Evolutionary conservation across 2,113 vertebrate species (phyloP), one percentile per base, ranked within the genome.

Genomic region (Carassius gibelio): DNA sequence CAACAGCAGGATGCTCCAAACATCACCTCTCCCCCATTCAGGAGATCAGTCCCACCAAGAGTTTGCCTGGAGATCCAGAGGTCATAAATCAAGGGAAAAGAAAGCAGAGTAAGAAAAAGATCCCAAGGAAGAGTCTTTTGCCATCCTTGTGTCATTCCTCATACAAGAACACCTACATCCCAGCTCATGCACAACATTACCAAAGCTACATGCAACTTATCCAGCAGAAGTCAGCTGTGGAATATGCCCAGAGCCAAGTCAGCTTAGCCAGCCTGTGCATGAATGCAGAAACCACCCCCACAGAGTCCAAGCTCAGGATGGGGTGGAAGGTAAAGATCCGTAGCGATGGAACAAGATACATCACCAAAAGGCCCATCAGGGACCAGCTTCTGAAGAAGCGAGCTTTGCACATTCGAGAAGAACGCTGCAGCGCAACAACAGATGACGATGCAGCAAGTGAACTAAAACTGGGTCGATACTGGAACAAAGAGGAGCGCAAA

Each of bases 171-270:
- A 96, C 97, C 1, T 97, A 98, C 90, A 99, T 99, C 90, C 98
- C 98, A 0, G 97, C 96, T 8, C 98, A 99, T 0, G 98, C 98
- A 0, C 97, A 96, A 90, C 98, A 98, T 94, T 99, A 99, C 86
- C 97, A 97, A 94, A 99, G 98, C 93, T 99, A 99, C 94, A 99
- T 99, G 98, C 98, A 99, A 90, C 95, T 99, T 84, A 96, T 99
- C 91, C 98, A 99, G 88, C 98, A 99, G 93, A 98, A 96, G n/a
- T 98, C 97, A 0, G 97, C 98, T 0, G 98, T 99, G 82, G 98
- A 99, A 88, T 99, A 98, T 0, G 97, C 95, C 0, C 97, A 98
- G 91, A 99, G 98, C 93, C 97, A 98, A 83, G 95, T 97, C 95
- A 99, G 97, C 30, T 95, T 99, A 91, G 96, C 95, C 83, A 97